Evolutionary conservation across 2,797 vertebrate genomes (phyloP).

Genomic region (Hydrolagus colliei): DNA sequence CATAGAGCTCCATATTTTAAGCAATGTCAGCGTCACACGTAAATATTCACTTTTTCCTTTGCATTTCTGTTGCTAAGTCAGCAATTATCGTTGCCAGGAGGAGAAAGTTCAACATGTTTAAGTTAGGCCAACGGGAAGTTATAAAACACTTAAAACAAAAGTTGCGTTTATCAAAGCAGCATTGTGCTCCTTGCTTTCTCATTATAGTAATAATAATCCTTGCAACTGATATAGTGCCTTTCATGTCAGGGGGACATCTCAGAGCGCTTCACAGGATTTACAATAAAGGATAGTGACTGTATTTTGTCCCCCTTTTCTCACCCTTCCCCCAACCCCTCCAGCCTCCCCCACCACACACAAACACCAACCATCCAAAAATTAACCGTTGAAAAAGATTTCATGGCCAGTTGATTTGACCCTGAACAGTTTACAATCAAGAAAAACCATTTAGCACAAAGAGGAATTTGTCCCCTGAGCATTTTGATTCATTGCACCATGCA

Average conservation of each 20-base stretch:
- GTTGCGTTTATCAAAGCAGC: slow-evolving; percentile 23
- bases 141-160: slow-evolving; percentile 23
- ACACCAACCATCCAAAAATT: slow-evolving; percentile 25
- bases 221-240: too few species aligned
- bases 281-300: too few species aligned
- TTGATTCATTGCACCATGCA: neutral
- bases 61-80: slow-evolving; percentile 21
- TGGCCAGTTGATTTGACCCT: slow-evolving; percentile 21
- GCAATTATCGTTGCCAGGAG: slow-evolving; percentile 25
- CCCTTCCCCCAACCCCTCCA: too few species aligned
- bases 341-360: slow-evolving; percentile 18
- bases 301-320: too few species aligned
- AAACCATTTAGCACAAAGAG: slow-evolving; percentile 27
- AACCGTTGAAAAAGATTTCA: slow-evolving; percentile 6
- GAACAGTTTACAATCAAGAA: slow-evolving; percentile 26
- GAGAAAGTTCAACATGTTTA: slow-evolving; percentile 22
- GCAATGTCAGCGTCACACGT: neutral
- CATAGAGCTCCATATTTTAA: neutral
- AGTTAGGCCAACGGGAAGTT: slow-evolving; percentile 28
- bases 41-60: slow-evolving; percentile 17
- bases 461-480: slow-evolving; percentile 23
- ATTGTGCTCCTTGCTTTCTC: slow-evolving; percentile 29
- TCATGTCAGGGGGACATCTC: too few species aligned
- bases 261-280: too few species aligned
- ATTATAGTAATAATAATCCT: neutral